phyloP scores from a whole-genome alignment of 1,140 invertebrate species.

The Dinothrombium tinctorium region DNA sequence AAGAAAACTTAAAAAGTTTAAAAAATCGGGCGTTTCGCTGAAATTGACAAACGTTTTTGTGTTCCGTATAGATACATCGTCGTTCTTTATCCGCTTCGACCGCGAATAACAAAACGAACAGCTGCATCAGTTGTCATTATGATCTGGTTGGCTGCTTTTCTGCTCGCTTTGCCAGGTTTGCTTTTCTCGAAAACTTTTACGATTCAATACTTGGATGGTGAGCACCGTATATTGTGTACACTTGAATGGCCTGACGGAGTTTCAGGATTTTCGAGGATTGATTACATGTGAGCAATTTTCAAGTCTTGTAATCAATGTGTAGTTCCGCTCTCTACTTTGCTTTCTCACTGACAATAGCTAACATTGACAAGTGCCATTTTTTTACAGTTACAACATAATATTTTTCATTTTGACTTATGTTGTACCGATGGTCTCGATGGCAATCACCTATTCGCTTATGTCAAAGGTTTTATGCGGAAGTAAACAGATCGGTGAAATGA shows the following conservation, averaged over 20 bases:
- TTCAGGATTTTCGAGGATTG: background rate
- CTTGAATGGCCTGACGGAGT: background rate
- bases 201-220: slow-evolving; percentile 29
- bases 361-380: slow-evolving; percentile 14
- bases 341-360: background rate
- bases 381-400: slow-evolving; percentile 55
- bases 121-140: slow-evolving; percentile 48
- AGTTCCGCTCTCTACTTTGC: background rate
- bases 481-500: slow-evolving; percentile 63
- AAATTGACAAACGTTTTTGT: too few species aligned
- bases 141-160: slow-evolving; percentile 42
- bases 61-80: slow-evolving; percentile 61
- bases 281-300: background rate
- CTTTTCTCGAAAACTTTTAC: slow-evolving; percentile 43
- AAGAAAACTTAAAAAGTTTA: too few species aligned
- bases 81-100: slow-evolving; percentile 62
- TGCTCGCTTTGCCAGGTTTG: slow-evolving; percentile 56
- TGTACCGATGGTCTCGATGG: slow-evolving; percentile 71
- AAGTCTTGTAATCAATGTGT: background rate
- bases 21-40: too few species aligned
- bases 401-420: slow-evolving; percentile 81
- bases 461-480: slow-evolving; percentile 64
- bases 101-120: slow-evolving; percentile 43
- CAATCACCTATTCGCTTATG: slow-evolving; percentile 67
- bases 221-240: slow-evolving; percentile 13